Conservation (phyloP, 1,140 invertebrate species). For the Pissodes strobi region DNA sequence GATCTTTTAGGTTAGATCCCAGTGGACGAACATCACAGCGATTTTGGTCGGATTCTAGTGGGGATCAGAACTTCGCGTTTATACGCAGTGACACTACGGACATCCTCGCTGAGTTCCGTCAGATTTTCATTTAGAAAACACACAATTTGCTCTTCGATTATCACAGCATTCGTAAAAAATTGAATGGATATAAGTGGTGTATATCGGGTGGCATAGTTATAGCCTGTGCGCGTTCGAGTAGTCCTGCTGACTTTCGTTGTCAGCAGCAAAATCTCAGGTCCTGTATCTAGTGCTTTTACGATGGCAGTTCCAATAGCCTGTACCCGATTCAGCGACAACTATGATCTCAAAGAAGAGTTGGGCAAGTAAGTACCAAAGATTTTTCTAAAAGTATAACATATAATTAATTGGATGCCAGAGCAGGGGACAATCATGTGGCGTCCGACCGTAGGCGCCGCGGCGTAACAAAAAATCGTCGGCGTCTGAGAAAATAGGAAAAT, state of each 20-base stretch:
- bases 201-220: conserved; percentile 44
- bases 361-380: conserved; percentile 86
- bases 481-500: conserved; percentile 8
- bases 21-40: conserved; percentile 44
- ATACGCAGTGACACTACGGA: conserved; percentile 30
- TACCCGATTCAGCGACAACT: conserved; percentile 97
- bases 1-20: conserved; percentile 53
- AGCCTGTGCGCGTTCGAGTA: conserved; percentile 37
- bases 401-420: background rate
- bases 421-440: background rate
- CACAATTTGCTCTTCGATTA: background rate
- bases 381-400: background rate
- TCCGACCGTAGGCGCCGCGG: conserved; percentile 16
- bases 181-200: conserved; percentile 30
- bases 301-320: conserved; percentile 63
- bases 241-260: conserved; percentile 3
- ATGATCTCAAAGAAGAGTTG: conserved; percentile 99
- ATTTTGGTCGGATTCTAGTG: conserved; percentile 37
- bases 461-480: conserved; percentile 16
- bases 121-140: conserved; percentile 9
- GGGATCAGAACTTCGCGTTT: conserved; percentile 38
- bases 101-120: conserved; percentile 10
- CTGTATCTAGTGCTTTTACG: conserved; percentile 21
- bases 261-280: conserved; percentile 1
- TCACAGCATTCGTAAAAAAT: conserved; percentile 15